Base-by-base conservation (phyloP, 2,797 vertebrate species). In the Myripristis jacobus region DNA sequence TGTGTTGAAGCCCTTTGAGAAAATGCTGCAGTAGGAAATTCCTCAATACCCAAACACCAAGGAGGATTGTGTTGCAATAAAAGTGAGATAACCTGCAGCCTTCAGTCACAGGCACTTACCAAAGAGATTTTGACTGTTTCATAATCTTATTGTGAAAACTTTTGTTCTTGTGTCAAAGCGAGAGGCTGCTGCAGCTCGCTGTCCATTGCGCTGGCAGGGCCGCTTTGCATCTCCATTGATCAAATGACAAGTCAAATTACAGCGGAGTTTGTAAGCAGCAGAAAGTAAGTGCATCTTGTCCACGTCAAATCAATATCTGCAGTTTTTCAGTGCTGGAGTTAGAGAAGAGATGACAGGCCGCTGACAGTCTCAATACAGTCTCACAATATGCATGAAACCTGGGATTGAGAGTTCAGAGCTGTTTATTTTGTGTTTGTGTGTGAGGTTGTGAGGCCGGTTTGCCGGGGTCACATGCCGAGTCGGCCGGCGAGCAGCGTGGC, bases 131-230 rank as follows among this genome's bases (percentile, higher is more conserved):
- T 41, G 3, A 41, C 34, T 1, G 34, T 12, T 9, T 8, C 34
- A 36, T 36, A 11, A 15, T 16, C 12, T 4, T 5, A 43, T 3
- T 41, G 15, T 3, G 5, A 43, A 31, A 59, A 24, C 24, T n/a
- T 24, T 43, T 67, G 34, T 24, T 50, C 22, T 44, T 1, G 21
- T 21, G 25, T 38, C 71, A 8, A 31, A n/a, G n/a, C n/a, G n/a
- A n/a, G n/a, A n/a, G n/a, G n/a, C 29, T 55, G 43, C 43, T n/a
- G 66, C 44, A 15, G 12, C 48, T 31, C 66, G 25, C 53, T 72
- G 79, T 87, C 70, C 77, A 80, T 90, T 87, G 88, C 57, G 8
- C 66, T 46, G 57, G 61, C 73, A 47, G 46, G 3, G 57, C 67
- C 69, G 38, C 50, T 84, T 84, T 75, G 73, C 76, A 72, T 70